Evolutionary conservation across 2,797 vertebrate genomes (phyloP).

Genomic region (Parambassis ranga): DNA sequence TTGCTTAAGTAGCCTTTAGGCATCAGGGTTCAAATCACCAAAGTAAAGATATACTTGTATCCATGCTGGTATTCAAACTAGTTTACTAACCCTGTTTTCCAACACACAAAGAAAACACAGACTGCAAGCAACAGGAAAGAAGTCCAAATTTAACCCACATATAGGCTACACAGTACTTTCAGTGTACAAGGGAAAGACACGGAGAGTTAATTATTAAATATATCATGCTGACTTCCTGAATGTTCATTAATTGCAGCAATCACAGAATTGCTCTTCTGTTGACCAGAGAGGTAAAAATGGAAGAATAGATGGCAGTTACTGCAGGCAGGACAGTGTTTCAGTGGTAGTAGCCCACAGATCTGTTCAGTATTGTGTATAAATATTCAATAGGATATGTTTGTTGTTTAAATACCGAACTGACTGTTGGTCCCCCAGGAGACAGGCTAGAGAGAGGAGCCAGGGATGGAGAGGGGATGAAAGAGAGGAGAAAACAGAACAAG

Average conservation of each 20-base stretch:
- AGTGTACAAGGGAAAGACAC: background rate
- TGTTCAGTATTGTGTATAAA: slow-evolving; percentile 50
- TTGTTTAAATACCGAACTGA: slow-evolving; percentile 67
- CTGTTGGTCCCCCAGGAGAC: slow-evolving; percentile 57
- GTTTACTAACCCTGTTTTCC: too few relatives aligned
- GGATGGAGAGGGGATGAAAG: slow-evolving; percentile 46
- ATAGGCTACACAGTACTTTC: too few relatives aligned
- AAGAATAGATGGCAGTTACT: background rate
- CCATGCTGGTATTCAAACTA: too few relatives aligned
- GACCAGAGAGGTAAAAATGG: background rate
- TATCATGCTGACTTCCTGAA: slow-evolving; percentile 12
- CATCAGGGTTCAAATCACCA: too few relatives aligned
- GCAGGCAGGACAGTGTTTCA: slow-evolving; percentile 13
- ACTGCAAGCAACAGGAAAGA: too few relatives aligned
- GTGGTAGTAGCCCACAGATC: slow-evolving; percentile 30
- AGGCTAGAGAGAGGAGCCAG: slow-evolving; percentile 33
- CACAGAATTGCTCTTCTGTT: slow-evolving; percentile 5
- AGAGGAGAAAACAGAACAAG: slow-evolving; percentile 10
- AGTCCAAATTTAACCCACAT: too few relatives aligned
- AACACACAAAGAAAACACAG: too few relatives aligned
- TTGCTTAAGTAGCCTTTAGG: too few relatives aligned
- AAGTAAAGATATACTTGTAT: too few relatives aligned
- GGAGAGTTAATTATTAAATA: slow-evolving; percentile 17
- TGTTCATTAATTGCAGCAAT: slow-evolving; percentile 29
- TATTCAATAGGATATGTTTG: slow-evolving; percentile 59